Conservation (phyloP, 2,888 invertebrate genomes). For the Stegophylla sp. region DNA sequence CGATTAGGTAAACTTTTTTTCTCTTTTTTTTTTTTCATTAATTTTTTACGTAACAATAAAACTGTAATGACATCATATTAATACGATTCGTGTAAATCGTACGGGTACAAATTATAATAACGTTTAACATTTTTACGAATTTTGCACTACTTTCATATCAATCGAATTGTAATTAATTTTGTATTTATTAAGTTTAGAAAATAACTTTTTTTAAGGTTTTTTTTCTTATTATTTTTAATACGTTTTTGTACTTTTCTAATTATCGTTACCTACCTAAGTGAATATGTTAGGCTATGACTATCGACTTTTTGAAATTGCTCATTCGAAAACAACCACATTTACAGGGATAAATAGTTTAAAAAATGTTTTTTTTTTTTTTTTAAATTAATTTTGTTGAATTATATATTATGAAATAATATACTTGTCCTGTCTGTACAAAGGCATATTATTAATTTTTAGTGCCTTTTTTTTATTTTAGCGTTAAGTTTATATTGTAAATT, state of each 20-base stretch:
- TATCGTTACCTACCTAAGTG: constrained; percentile 48
- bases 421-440: constrained; percentile 37
- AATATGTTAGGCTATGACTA: constrained; percentile 46
- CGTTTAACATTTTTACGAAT: background rate
- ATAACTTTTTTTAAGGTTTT: constrained; percentile 21
- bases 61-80: background rate
- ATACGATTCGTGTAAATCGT: background rate
- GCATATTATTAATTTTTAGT: constrained; percentile 46
- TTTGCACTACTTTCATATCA: constrained; percentile 2
- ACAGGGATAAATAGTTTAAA: constrained; percentile 50
- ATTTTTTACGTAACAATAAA: background rate
- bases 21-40: constrained; percentile 25
- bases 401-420: constrained; percentile 8
- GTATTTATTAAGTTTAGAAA: constrained; percentile 14
- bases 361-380: constrained; percentile 41
- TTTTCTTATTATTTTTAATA: background rate
- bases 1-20: constrained; percentile 48
- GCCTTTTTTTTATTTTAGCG: constrained; percentile 45
- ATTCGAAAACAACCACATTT: constrained; percentile 21
- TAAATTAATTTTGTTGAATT: constrained; percentile 38
- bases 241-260: constrained; percentile 42
- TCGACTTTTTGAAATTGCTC: constrained; percentile 52
- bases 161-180: constrained; percentile 21
- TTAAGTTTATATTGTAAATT: constrained; percentile 56
- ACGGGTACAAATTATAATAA: too few species aligned